A percentile compares a stretch with the other conserved stretches of the same genome.
Conservation (phyloP, 2,113 vertebrate species). For the Cheirogaleus medius region DNA sequence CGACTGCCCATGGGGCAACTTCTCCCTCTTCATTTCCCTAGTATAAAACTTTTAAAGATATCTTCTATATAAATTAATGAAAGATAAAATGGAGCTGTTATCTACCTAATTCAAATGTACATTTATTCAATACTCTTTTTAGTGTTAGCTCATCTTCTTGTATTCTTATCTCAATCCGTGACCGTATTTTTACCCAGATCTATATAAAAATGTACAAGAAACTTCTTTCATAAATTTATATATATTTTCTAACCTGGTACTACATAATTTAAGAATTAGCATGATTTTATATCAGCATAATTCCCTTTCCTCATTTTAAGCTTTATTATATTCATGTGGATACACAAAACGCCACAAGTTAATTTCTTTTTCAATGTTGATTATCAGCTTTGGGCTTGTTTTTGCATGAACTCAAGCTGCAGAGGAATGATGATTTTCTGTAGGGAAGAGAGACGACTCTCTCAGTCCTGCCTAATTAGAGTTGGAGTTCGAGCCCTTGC, state of each 20-base stretch:
- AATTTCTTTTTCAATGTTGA: not conserved
- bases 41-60: not conserved
- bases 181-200: not conserved
- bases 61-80: not conserved
- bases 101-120: not conserved
- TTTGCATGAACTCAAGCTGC: not conserved
- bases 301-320: not conserved
- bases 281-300: not conserved
- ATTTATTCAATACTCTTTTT: not conserved
- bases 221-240: not conserved
- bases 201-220: not conserved
- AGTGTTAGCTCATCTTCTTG: not conserved
- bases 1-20: accelerated
- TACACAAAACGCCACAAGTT: not conserved
- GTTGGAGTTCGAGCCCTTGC: accelerated
- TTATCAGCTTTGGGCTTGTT: not conserved
- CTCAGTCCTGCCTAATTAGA: not conserved
- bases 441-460: not conserved
- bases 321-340: not conserved
- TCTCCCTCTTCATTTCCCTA: not conserved
- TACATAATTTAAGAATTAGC: not conserved
- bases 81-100: not conserved
- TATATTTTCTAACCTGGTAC: not conserved
- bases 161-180: not conserved
- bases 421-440: not conserved